A percentile compares a stretch with the other conserved stretches of the same genome.
Evolutionary conservation across 1,140 invertebrate species (phyloP).

Genomic region (Drosophila kurseongensis): DNA sequence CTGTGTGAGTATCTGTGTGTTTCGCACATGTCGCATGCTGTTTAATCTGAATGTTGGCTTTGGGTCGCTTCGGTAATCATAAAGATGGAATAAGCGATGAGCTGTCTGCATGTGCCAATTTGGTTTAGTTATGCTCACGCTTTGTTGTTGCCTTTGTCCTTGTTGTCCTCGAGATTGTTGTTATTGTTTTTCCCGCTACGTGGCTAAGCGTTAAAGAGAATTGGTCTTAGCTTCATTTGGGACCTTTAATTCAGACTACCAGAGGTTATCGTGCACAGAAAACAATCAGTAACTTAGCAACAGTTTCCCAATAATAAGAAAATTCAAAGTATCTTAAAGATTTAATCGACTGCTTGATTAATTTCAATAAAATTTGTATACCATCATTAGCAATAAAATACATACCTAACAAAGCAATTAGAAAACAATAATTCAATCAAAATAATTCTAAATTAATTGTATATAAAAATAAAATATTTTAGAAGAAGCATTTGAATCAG

Average conservation of each 20-base stretch:
- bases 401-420: too few species aligned
- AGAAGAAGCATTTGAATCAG: too few species aligned
- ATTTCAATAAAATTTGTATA: too few species aligned
- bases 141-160: slow-evolving; percentile 21
- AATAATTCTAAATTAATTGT: too few species aligned
- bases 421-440: too few species aligned
- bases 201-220: slow-evolving; percentile 1
- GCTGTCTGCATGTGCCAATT: slow-evolving; percentile 60
- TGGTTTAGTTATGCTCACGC: slow-evolving; percentile 43
- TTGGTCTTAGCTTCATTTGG: neutral
- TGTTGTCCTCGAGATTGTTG: slow-evolving; percentile 19
- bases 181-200: slow-evolving; percentile 3
- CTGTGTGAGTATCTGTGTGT: slow-evolving; percentile 9
- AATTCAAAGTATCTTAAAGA: too few species aligned
- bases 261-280: too few species aligned
- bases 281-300: neutral
- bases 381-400: too few species aligned
- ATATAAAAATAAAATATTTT: too few species aligned
- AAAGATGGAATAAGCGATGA: slow-evolving; percentile 82
- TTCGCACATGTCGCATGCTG: slow-evolving; percentile 62
- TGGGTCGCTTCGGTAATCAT: slow-evolving; percentile 69
- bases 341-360: too few species aligned
- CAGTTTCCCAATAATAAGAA: neutral
- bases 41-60: slow-evolving; percentile 78
- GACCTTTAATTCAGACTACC: slow-evolving; percentile 4